A percentile compares a stretch with the other conserved stretches of the same genome.
Evolutionary conservation across 2,797 vertebrate genomes (phyloP).

Genomic region (Periophthalmus magnuspinnatus): DNA sequence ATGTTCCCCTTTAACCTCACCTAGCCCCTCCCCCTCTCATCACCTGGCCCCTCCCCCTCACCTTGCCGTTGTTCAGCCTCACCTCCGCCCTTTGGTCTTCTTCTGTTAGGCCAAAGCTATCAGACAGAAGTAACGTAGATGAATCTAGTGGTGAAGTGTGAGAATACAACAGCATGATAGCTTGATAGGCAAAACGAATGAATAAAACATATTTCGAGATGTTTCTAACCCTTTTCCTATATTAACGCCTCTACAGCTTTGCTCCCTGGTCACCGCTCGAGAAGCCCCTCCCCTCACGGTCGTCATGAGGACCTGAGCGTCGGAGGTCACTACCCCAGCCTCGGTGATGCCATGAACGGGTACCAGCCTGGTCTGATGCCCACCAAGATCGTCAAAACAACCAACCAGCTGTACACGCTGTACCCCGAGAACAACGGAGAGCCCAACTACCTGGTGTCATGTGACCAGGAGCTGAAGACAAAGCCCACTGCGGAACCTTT

Average conservation of each 20-base stretch:
- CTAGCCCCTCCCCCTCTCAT: too few species aligned
- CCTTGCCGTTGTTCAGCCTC: too few species aligned
- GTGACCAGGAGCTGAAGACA: constrained; percentile 88
- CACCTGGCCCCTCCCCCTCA: too few species aligned
- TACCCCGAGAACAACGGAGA: constrained; percentile 84
- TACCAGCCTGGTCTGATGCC: constrained; percentile 87
- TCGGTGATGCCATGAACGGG: constrained; percentile 85
- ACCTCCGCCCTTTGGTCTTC: too few species aligned
- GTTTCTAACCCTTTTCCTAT: neutral
- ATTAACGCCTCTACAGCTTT: constrained; percentile 49
- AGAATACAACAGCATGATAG: too few species aligned
- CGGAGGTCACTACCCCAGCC: constrained; percentile 66
- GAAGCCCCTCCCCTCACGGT: constrained; percentile 90
- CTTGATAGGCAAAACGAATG: too few species aligned
- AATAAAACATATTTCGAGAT: too few species aligned
- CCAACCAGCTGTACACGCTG: constrained; percentile 83
- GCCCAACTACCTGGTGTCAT: constrained; percentile 84
- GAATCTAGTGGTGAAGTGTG: too few species aligned
- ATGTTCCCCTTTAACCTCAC: too few species aligned
- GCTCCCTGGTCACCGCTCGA: constrained; percentile 81
- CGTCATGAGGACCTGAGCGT: constrained; percentile 77
- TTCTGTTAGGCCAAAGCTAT: too few species aligned
- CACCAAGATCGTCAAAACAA: constrained; percentile 90
- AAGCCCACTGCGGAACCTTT: constrained; percentile 85
- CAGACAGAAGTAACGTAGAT: too few species aligned